Conservation (phyloP, 2,113 vertebrate species). For the Oenanthe melanoleuca region DNA sequence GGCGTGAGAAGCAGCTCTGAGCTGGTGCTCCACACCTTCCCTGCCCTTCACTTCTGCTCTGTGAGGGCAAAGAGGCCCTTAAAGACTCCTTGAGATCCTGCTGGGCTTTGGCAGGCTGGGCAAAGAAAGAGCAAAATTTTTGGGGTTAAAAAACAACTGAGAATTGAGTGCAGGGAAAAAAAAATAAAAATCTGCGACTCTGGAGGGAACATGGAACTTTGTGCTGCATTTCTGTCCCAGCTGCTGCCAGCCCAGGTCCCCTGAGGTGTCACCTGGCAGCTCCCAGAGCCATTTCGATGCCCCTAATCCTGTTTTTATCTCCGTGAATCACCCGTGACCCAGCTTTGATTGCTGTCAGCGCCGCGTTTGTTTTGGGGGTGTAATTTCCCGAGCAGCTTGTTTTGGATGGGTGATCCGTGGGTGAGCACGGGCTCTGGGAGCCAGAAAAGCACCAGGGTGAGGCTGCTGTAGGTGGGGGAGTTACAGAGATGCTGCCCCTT, state of each 20-base stretch:
- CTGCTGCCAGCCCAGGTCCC: not conserved
- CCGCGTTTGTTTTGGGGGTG: not conserved
- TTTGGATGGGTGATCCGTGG: not conserved
- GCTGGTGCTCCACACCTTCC: not conserved
- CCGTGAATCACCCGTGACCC: not conserved
- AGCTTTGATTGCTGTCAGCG: not conserved
- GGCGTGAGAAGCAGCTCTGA: not conserved
- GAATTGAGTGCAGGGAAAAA: not conserved
- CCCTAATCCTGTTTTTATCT: constrained; percentile 8
- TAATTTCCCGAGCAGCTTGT: not conserved
- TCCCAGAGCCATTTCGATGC: not conserved
- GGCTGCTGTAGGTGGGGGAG: not conserved
- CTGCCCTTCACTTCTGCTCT: not conserved
- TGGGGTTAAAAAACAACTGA: not conserved
- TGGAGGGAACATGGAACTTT: not conserved
- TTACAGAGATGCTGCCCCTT: not conserved
- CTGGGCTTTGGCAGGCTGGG: not conserved
- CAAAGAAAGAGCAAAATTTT: not conserved
- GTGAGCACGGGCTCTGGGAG: not conserved
- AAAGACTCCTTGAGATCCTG: not conserved
- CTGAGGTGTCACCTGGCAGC: not conserved
- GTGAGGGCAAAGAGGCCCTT: not conserved
- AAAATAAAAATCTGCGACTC: not conserved
- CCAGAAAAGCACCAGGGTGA: not conserved
- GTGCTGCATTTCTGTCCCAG: fast-evolving